These are phyloP conservation scores for Nannospalax galili DNA, from an alignment of 2,113 vertebrate genomes.

Conservation along the genomic window DNA sequence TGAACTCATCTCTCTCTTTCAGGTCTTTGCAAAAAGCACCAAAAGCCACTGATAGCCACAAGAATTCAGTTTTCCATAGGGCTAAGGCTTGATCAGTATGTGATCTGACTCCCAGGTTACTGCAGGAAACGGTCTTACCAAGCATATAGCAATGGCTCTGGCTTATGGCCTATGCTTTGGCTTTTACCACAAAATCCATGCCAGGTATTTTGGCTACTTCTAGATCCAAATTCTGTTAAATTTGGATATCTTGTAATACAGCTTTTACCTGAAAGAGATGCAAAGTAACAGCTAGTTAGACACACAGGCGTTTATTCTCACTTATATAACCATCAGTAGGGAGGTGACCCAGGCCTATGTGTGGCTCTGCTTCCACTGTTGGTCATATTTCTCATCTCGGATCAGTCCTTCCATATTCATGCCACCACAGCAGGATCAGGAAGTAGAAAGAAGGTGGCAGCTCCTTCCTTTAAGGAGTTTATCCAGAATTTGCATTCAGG, in stretches of 20 bases:
- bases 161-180: background rate
- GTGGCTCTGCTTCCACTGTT: background rate
- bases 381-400: background rate
- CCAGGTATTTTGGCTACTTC: background rate
- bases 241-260: background rate
- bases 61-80: background rate
- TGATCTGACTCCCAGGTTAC: background rate
- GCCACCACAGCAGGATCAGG: background rate
- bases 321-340: background rate
- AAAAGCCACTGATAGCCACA: background rate
- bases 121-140: background rate
- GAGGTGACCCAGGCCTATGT: no score
- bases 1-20: background rate
- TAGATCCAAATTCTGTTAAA: background rate
- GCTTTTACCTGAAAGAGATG: background rate
- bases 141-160: background rate
- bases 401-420: accelerated
- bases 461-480: background rate
- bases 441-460: background rate
- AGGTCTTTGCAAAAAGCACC: background rate
- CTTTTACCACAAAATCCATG: background rate
- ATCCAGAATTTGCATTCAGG: background rate
- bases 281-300: background rate
- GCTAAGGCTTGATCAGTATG: background rate
- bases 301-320: background rate